Evolutionary conservation across 1,140 invertebrate species (phyloP).

Genomic region (Drosophila setifemur): DNA sequence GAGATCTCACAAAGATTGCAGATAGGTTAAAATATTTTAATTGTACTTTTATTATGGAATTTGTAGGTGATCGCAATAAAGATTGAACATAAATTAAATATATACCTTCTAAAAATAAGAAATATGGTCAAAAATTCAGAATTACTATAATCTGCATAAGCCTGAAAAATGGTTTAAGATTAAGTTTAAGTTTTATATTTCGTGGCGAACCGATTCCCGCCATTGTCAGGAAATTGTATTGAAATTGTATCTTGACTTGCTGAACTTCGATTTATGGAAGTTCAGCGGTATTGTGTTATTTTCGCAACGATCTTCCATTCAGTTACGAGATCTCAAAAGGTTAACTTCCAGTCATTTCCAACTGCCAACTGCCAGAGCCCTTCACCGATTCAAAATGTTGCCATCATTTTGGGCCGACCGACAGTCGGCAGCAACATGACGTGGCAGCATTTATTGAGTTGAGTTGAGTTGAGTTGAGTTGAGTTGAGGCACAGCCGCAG

Average conservation of each 20-base stretch:
- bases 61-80: no score
- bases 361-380: slow-evolving; percentile 28
- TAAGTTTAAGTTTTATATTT: no score
- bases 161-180: no score
- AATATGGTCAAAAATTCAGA: no score
- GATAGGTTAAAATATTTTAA: no score
- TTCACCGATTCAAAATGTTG: slow-evolving; percentile 42
- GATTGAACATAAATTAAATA: no score
- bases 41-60: no score
- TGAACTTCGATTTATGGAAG: slow-evolving; percentile 26
- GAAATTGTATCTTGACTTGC: not conserved
- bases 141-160: no score
- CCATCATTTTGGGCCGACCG: slow-evolving; percentile 56
- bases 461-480: not conserved
- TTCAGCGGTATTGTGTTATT: slow-evolving; percentile 22
- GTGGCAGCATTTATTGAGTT: slow-evolving; percentile 28
- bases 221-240: not conserved
- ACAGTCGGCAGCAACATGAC: slow-evolving; percentile 43
- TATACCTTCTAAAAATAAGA: no score
- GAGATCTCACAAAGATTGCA: no score
- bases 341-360: slow-evolving; percentile 44
- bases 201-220: no score
- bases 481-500: slow-evolving; percentile 22
- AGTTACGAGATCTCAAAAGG: slow-evolving; percentile 29
- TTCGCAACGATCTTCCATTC: slow-evolving; percentile 32